Evolutionary conservation across 2,888 invertebrate genomes (phyloP), one percentile per base, ranked within the genome.

Genomic region (Watsonalla cultraria): DNA sequence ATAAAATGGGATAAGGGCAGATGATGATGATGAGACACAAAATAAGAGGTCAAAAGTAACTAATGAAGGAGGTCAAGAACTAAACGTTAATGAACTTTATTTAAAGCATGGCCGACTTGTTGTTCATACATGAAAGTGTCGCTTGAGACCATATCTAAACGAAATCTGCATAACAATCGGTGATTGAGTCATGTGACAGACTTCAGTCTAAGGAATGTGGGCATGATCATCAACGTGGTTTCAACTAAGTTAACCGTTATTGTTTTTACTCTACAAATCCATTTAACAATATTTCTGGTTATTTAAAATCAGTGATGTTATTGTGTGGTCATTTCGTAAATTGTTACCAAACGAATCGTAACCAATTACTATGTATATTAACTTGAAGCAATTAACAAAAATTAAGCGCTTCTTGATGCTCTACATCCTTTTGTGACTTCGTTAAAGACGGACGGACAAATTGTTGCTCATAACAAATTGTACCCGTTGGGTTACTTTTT

Each of bases 161-260:
- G 58, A 58, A 72, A 83, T 82, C 71, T 78, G 70, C 77, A 80
- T 82, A 72, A 74, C 70, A 78, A 78, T 76, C 53, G 61, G 56
- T 65, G 48, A 54, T 59, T 62, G 63, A 64, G 57, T 66, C 64
- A 57, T 60, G 68, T 72, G 58, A 66, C 67, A 68, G 62, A 64
- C 56, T 65, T 62, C 55, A 57, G 56, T 59, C 61, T 54, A 49
- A 70, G 64, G 64, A 72, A 74, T 69, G 65, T 54, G 57, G 57
- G 58, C 57, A 58, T 55, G 56, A 62, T 59, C 53, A 51, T 58
- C 53, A 61, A 65, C 66, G 66, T 73, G 71, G 76, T 76, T 70
- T 70, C 77, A 62, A 60, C 59, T 78, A 74, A 76, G 67, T 72
- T 70, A 71, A 75, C 68, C 60, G 62, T 73, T 73, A 64, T 72